phyloP scores from a whole-genome alignment of 2,113 vertebrate genomes.

The Nannobrachium achirus region DNA sequence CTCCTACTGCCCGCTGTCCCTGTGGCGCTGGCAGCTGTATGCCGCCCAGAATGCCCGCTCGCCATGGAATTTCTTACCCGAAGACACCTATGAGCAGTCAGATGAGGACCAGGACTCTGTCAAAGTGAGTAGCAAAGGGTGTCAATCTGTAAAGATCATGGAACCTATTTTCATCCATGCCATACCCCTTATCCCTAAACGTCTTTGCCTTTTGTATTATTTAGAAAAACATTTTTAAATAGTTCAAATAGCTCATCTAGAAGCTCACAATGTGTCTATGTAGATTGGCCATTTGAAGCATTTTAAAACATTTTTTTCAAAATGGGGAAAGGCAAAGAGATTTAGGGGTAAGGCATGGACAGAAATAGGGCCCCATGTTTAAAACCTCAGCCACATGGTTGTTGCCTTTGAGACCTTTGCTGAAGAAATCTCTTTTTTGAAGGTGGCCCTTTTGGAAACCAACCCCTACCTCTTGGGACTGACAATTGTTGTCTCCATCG shows the following conservation, averaged over 20 bases:
- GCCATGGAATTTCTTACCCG: conserved; percentile 92
- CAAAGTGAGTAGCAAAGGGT: conserved; percentile 79
- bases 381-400: neutral
- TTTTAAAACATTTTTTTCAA: too few species aligned
- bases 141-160: neutral
- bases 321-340: too few species aligned
- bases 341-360: too few species aligned
- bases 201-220: too few species aligned
- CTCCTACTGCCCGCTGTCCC: conserved; percentile 88
- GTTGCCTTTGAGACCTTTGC: neutral
- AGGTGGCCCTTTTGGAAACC: conserved; percentile 94
- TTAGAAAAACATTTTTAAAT: too few species aligned
- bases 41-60: conserved; percentile 92
- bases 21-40: conserved; percentile 98
- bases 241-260: too few species aligned
- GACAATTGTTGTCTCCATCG: conserved; percentile 93
- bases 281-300: too few species aligned
- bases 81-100: conserved; percentile 93
- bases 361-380: too few species aligned
- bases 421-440: conserved; percentile 22
- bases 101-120: conserved; percentile 97
- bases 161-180: too few species aligned
- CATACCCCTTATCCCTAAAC: too few species aligned
- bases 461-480: conserved; percentile 93
- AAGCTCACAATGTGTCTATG: too few species aligned